Evolutionary conservation across 2,113 vertebrate species (phyloP).

Genomic region (Chroicocephalus ridibundus): DNA sequence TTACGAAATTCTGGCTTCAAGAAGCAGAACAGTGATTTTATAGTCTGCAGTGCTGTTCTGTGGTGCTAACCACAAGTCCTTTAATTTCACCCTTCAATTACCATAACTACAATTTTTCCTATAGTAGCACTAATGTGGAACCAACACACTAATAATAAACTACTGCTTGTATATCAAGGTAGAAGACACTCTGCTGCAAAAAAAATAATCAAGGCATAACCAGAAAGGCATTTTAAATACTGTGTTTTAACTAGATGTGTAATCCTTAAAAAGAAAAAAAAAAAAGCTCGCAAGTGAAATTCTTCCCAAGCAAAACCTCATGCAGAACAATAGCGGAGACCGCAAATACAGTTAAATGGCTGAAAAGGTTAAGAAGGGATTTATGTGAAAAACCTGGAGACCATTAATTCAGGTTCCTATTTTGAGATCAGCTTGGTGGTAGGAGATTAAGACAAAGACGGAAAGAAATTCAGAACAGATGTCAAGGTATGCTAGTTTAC

Average conservation of each 20-base stretch:
- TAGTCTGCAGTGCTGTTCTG: conserved; percentile 22
- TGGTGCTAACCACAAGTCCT: background rate
- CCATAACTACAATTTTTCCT: background rate
- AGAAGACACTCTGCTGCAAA: background rate
- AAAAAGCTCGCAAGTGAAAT: background rate
- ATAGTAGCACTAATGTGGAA: background rate
- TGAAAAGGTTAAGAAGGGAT: conserved; percentile 36
- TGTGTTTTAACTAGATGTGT: background rate
- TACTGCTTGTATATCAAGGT: background rate
- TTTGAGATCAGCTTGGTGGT: conserved; percentile 16
- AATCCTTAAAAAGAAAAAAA: background rate
- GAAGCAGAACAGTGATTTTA: background rate
- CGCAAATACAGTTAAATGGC: background rate
- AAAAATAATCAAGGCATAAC: background rate
- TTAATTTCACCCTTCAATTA: conserved; percentile 17
- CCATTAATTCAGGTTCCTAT: conserved; percentile 22
- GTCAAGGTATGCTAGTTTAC: background rate
- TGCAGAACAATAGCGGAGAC: background rate
- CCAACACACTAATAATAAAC: background rate
- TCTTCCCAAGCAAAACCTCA: background rate
- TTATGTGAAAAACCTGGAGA: background rate
- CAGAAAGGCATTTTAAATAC: background rate
- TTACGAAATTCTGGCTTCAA: background rate
- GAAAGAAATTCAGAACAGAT: background rate
- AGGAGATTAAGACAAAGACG: background rate